Base-by-base conservation (phyloP, 1,140 invertebrate species). In the Phthorimaea operculella region DNA sequence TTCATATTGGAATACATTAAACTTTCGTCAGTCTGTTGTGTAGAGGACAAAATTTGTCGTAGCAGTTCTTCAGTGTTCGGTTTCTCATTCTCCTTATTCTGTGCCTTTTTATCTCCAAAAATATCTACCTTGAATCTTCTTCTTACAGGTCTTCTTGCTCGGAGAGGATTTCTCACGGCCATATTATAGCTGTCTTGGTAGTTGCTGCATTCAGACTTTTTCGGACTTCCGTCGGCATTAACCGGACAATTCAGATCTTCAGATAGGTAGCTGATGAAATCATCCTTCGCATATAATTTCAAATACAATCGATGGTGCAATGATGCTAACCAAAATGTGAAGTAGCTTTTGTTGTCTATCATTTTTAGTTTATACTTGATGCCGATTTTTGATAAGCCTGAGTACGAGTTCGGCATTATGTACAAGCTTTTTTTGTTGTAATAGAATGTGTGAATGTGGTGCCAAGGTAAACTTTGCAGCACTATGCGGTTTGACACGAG, bases 241-340 rank as follows among this genome's bases (percentile, higher is more conserved):
- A 87, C 1, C n/a, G 36, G 36, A 39, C 36, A 81, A 59, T 85
- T 88, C 53, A 89, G 76, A 68, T 89, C 90, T 84, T 90, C 88
- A 21, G 90, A 89, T 61, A 93, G 86, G 55, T 88, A 88, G 67
- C 90, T 89, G 33, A 92, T 85, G 42, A 90, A 91, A 33, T 90
- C 90, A 33, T 90, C 88, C 72, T 92, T 91, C 11, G 90, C 89
- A 63, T 91, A 89, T 21, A 92, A 76, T 70, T 90, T 90, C 59
- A 92, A 83, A 82, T 91, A 93, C 72, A 93, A 91, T 68, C 92
- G 89, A 73, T 93, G 92, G 71, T 93, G 92, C 17, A 92, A 73
- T 3, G 91, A 92, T 9, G 91, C 91, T 33, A 93, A 74, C 70
- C 90, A 91, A 75, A 92, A 93, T 56, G 90, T 90, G 67, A 91